Base-by-base conservation (phyloP, 92 coral and sea anemone genomes). In the Chrysogorgia sp. region DNA sequence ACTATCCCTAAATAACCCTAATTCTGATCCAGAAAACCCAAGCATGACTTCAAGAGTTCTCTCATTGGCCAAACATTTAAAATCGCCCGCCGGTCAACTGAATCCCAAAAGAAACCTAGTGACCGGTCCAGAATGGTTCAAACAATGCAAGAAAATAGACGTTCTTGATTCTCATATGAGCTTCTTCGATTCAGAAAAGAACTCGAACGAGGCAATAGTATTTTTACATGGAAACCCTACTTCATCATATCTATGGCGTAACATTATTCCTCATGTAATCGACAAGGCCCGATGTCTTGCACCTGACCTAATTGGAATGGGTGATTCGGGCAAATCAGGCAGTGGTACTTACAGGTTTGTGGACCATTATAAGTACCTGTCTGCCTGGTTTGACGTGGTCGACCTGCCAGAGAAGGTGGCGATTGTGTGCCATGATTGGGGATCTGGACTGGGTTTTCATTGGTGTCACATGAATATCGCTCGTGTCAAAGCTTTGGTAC, bases 181-280 rank as follows among this genome's bases (percentile, higher is more conserved):
- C 10, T 72, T 53, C 53, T 79, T 15, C 30, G 75, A 52, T 34
- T 65, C 67, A 21, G 85, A 57, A 26, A 34, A 19, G 8, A 64
- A 63, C 48, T 23, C 56, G 23, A 47, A 63, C n/a, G 65, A 68
- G 22, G 57, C 79, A 7, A 45, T 81, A 17, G 70, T 81, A 33
- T 81, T 68, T 34, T 57, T 81, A 7, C 85, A 81, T 63, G 85
- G 85, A 34, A 81, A 81, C 47, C 85, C 85, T 26, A 69, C 79
- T 9, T 81, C 78, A 8, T 81, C 85, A 2, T 81, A 81, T 29
- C 57, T 81, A 13, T 81, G 85, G 85, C 78, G 85, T 13, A 81
- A 81, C 24, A 56, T 81, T 40, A 56, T 81, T 9, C 85, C 85
- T 0, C 60, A 69, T 17, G 52, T 60, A 1, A 32, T 29, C 0